These are phyloP conservation scores for Neodiprion fabricii DNA, from an alignment of 1,140 invertebrate genomes.

Conservation along the genomic window DNA sequence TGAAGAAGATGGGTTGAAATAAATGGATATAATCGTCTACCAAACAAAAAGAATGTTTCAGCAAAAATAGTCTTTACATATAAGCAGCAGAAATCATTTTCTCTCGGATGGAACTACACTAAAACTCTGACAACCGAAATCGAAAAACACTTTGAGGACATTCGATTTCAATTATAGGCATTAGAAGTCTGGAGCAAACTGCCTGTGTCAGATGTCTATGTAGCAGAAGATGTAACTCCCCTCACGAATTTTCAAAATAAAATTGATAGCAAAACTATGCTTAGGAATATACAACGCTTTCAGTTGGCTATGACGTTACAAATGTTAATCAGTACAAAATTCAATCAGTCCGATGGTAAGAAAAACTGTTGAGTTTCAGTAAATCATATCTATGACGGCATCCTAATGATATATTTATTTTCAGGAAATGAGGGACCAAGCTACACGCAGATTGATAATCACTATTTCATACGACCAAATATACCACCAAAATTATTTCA, in stretches of 20 bases:
- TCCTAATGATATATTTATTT: background rate
- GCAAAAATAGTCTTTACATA: too few species aligned
- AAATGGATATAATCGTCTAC: too few species aligned
- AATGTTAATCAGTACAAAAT: background rate
- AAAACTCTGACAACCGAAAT: too few species aligned
- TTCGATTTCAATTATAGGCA: background rate
- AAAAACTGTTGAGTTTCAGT: too few species aligned
- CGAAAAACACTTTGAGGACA: too few species aligned
- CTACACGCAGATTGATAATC: background rate
- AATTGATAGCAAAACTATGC: background rate
- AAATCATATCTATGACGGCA: too few species aligned
- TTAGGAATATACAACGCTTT: background rate
- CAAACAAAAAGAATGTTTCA: too few species aligned
- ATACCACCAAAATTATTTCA: background rate
- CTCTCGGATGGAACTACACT: background rate
- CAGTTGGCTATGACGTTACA: background rate
- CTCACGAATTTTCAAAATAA: background rate
- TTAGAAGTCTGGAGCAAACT: background rate
- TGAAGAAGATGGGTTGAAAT: too few species aligned
- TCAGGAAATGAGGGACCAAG: background rate
- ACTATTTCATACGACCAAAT: background rate
- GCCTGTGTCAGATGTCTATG: background rate
- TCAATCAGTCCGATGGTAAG: background rate
- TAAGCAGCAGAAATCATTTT: too few species aligned
- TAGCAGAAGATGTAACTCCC: background rate